Evolutionary conservation across 1,140 invertebrate species (phyloP).

Genomic region (Lysiphlebus fabarum): DNA sequence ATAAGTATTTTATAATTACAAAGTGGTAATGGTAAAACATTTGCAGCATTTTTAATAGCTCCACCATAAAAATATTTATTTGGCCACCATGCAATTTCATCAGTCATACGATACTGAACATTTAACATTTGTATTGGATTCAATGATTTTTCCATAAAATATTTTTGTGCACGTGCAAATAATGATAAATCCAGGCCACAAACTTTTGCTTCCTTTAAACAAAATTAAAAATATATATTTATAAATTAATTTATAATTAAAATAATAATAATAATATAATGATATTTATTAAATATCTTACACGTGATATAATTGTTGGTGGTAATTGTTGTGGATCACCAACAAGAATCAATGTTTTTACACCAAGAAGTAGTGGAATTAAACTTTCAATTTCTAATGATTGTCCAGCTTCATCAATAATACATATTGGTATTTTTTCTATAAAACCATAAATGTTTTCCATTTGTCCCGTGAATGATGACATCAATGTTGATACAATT

Average conservation of each 20-base stretch:
- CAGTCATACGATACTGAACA: conserved; percentile 85
- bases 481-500: conserved; percentile 6
- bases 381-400: conserved; percentile 79
- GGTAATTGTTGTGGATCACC: conserved; percentile 86
- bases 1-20: conserved; percentile 60
- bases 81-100: conserved; percentile 71
- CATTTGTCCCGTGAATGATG: conserved; percentile 4
- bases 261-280: conserved; percentile 1
- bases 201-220: no score
- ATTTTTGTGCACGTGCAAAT: conserved; percentile 61
- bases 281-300: conserved; percentile 24
- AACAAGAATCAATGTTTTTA: conserved; percentile 76
- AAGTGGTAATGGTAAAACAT: conserved; percentile 36
- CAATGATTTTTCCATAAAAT: conserved; percentile 39
- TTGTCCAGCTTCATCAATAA: conserved; percentile 90
- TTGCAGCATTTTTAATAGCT: conserved; percentile 55
- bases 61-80: conserved; percentile 74
- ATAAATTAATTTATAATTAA: neutral
- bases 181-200: conserved; percentile 63
- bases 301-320: conserved; percentile 70
- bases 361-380: conserved; percentile 70
- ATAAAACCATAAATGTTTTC: neutral
- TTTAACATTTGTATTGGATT: conserved; percentile 60
- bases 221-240: neutral
- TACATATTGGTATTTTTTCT: conserved; percentile 70